Conservation (phyloP, 2,888 invertebrate genomes). For the Sepiola atlantica region DNA sequence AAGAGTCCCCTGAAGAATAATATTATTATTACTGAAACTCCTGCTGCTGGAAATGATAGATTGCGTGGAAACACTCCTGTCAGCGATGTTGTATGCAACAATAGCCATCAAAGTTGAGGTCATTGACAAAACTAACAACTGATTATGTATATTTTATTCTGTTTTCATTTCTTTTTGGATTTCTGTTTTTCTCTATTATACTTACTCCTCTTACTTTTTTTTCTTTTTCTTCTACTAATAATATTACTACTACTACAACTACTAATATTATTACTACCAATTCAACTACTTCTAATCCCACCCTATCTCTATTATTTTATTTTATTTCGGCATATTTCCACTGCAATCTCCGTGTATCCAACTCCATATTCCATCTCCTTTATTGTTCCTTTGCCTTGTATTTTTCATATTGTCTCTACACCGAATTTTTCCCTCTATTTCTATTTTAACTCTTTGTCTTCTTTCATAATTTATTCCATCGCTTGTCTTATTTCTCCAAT, state of each 20-base stretch:
- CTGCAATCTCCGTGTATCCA: neutral
- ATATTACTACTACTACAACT: neutral
- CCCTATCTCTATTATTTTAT: neutral
- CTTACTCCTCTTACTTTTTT: neutral
- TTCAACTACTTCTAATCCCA: neutral
- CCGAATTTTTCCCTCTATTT: neutral
- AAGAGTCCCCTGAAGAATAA: too few relatives aligned
- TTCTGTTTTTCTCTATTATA: neutral
- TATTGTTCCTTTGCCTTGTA: rapidly evolving
- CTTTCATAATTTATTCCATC: neutral
- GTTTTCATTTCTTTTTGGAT: neutral
- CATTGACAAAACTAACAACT: too few relatives aligned
- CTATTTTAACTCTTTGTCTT: neutral
- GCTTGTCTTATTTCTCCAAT: neutral
- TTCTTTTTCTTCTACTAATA: neutral
- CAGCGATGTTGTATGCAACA: too few relatives aligned
- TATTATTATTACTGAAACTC: too few relatives aligned
- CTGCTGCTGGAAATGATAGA: too few relatives aligned
- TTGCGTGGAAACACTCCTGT: too few relatives aligned
- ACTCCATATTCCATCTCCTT: neutral
- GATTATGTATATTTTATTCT: neutral
- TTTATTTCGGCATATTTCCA: neutral
- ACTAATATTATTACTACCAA: neutral
- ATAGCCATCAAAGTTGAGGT: too few relatives aligned
- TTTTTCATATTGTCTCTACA: neutral